Conservation (phyloP, 2,797 vertebrate species). For the Pipistrellus kuhlii region DNA sequence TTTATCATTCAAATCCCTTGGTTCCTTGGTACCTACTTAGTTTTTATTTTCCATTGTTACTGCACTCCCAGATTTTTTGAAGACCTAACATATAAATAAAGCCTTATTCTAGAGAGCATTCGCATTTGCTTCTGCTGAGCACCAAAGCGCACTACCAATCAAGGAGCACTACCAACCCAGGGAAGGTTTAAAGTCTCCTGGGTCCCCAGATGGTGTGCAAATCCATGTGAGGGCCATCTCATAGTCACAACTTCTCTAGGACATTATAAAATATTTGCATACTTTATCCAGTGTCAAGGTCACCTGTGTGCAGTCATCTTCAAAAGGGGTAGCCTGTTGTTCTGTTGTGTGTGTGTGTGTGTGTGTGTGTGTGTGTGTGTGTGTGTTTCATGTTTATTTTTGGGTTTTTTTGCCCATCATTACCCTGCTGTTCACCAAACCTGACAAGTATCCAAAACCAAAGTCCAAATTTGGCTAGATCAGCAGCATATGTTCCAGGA, state of each 20-base stretch:
- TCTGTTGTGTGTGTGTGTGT: background rate
- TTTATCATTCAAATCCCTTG: background rate
- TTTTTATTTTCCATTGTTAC: background rate
- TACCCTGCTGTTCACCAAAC: background rate
- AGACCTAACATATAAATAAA: background rate
- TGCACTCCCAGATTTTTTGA: background rate
- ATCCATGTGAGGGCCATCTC: fast-evolving
- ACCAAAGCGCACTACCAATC: background rate
- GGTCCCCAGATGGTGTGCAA: background rate
- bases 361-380: background rate
- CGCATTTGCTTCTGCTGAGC: background rate
- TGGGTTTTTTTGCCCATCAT: background rate
- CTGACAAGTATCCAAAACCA: background rate
- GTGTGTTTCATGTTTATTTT: background rate
- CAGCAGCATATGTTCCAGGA: background rate
- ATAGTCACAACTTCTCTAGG: background rate
- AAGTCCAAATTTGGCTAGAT: background rate
- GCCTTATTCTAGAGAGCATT: background rate
- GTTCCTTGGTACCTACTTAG: background rate
- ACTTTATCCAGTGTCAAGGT: background rate
- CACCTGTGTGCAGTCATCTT: background rate
- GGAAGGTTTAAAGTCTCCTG: background rate
- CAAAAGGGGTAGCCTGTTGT: fast-evolving
- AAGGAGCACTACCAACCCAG: background rate
- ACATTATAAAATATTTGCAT: background rate